Percentiles rank a stretch among this genome's conserved stretches.
Evolutionary conservation across 30 jellyfish, hydroid and myxozoan genomes (phyloP).

Genomic region (Nemopilema nomurai): DNA sequence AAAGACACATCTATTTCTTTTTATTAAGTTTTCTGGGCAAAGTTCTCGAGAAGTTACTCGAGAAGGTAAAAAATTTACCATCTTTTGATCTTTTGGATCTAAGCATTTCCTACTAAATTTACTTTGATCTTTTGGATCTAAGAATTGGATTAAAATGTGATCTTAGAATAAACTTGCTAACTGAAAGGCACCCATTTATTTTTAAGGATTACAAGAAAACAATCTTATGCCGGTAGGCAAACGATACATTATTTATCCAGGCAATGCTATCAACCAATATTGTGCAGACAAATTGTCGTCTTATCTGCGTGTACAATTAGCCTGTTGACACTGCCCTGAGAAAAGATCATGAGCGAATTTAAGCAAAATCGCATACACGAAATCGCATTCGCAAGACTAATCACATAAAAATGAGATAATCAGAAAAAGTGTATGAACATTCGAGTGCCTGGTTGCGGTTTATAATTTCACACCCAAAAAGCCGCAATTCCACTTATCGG

Average conservation of each 20-base stretch:
- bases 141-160: too few relatives aligned
- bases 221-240: too few relatives aligned
- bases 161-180: too few relatives aligned
- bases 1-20: too few relatives aligned
- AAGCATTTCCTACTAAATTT: too few relatives aligned
- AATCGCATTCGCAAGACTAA: neutral
- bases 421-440: neutral
- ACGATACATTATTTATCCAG: neutral
- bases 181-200: too few relatives aligned
- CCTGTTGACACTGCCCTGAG: neutral
- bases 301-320: neutral
- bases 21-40: too few relatives aligned
- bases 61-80: too few relatives aligned
- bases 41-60: too few relatives aligned
- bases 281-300: neutral
- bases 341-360: neutral
- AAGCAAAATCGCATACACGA: neutral
- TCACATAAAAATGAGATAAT: neutral
- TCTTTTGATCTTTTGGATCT: too few relatives aligned
- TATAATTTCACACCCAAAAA: neutral
- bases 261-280: neutral
- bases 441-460: neutral
- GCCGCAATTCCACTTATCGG: neutral
- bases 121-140: too few relatives aligned
- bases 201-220: too few relatives aligned